Evolutionary conservation across 2,888 invertebrate genomes (phyloP), one percentile per base, ranked within the genome.

Genomic region (Dinocampus coccinellae): DNA sequence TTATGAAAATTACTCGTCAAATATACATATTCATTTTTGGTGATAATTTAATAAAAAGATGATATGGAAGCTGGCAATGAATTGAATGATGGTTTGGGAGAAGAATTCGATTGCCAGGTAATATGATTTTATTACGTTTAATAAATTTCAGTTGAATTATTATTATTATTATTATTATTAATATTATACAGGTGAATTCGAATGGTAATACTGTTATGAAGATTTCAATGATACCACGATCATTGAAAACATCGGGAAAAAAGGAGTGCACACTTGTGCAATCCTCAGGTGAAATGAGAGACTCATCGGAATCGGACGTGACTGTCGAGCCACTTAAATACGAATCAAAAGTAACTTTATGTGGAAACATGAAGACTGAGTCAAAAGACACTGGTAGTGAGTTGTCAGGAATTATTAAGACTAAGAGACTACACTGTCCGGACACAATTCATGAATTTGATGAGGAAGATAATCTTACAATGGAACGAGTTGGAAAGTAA

Each of bases 1-100:
- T 16, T 63, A 1, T 24, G n/a, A 16, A 34, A 16, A 24, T 13
- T 58, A 34, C 34, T 58, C 33, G 10, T 26, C 13, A 47, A 6
- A 26, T 47, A 26, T 26, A 29, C 16, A n/a, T 47, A 47, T 29
- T n/a, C n/a, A 29, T 33, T 58, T 58, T 9, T 33, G 63, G 7
- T 22, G 22, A 47, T 42, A 71, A 73, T 33, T 70, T 58, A 67
- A 77, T 76, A 75, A 69, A 42, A 74, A 85, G 83, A 82, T 87
- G 86, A 85, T 84, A 86, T 86, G 87, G 85, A 86, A 79, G 80
- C 85, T 72, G 85, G 83, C 77, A 84, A 85, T 80, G 86, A 86
- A 80, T 78, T 83, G 79, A 86, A 86, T 77, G 86, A 85, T 76
- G 85, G 87, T 78, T 78, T 82, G 79, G 75, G 81, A 72, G 81